Conservation (phyloP, 2,888 invertebrate genomes). For the Mellilla xanthometata region DNA sequence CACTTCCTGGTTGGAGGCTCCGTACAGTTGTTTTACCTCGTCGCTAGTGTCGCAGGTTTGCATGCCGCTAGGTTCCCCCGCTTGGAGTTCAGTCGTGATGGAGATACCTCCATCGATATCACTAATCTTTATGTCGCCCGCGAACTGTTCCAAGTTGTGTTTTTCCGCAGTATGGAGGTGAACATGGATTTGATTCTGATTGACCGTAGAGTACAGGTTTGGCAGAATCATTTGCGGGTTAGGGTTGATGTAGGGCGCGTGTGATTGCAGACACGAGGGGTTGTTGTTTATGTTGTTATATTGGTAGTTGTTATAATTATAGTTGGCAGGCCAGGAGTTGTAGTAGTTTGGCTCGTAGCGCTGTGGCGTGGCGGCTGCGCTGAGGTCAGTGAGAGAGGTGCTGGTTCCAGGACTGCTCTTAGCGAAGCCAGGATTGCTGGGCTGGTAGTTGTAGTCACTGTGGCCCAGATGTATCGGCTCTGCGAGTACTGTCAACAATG, state of each 20-base stretch:
- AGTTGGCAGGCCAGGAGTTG: conserved; percentile 84
- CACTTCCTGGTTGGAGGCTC: conserved; percentile 78
- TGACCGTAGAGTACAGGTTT: conserved; percentile 91
- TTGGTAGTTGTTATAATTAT: conserved; percentile 87
- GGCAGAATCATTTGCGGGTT: conserved; percentile 89
- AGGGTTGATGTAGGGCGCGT: conserved; percentile 84
- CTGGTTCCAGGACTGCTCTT: conserved; percentile 66
- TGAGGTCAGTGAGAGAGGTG: conserved; percentile 71
- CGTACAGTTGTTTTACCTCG: conserved; percentile 77
- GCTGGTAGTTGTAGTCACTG: conserved; percentile 69
- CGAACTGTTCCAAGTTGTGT: conserved; percentile 85
- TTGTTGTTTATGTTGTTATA: conserved; percentile 85
- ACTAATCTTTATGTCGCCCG: conserved; percentile 83
- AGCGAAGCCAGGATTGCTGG: conserved; percentile 57
- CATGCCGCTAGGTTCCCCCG: conserved; percentile 70
- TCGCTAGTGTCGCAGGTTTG: conserved; percentile 79
- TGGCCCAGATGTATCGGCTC: conserved; percentile 75
- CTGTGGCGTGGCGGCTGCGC: conserved; percentile 58
- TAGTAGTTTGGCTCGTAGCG: conserved; percentile 82
- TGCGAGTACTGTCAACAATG: conserved; percentile 73
- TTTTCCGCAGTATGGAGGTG: conserved; percentile 88
- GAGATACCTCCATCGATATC: conserved; percentile 83
- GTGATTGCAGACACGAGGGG: conserved; percentile 74
- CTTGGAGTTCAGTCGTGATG: conserved; percentile 73
- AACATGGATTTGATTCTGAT: conserved; percentile 93